phyloP scores from a whole-genome alignment of 2,113 vertebrate genomes.

The Nesogale talazaci region DNA sequence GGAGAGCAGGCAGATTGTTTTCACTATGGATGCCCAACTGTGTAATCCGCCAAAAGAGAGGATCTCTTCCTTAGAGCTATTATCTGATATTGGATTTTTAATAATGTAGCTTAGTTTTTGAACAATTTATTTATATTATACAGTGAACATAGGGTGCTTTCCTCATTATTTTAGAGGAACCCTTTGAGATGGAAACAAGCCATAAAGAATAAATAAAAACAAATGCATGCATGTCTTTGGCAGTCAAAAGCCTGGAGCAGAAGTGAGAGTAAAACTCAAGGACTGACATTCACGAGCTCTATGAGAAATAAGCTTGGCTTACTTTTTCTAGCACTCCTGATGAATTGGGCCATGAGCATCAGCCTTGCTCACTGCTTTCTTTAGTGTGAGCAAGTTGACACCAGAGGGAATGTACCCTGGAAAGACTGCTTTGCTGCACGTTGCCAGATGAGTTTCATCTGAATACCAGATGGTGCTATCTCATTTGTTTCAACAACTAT shows the following conservation, averaged over 20 bases:
- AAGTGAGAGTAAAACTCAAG: slow-evolving; percentile 32
- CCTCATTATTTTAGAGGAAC: not conserved
- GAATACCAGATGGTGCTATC: slow-evolving; percentile 55
- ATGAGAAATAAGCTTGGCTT: slow-evolving; percentile 39
- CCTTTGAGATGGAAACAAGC: slow-evolving; percentile 48
- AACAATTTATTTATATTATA: not conserved
- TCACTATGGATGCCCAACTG: not conserved
- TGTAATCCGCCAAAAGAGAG: too few species aligned
- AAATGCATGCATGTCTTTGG: not conserved
- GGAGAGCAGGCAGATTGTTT: not conserved
- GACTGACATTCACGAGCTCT: slow-evolving; percentile 28
- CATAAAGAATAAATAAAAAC: slow-evolving; percentile 27
- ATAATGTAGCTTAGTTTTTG: not conserved
- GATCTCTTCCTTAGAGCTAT: not conserved
- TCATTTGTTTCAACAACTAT: slow-evolving; percentile 56
- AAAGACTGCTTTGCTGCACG: slow-evolving; percentile 3
- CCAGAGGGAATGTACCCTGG: not conserved
- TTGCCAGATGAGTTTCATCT: slow-evolving; percentile 10
- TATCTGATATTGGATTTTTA: not conserved
- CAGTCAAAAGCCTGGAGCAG: slow-evolving; percentile 38
- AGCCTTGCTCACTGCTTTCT: slow-evolving; percentile 22
- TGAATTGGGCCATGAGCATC: not conserved
- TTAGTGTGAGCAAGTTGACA: slow-evolving; percentile 2
- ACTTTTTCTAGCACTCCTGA: not conserved
- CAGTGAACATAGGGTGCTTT: not conserved